Conservation (phyloP, 1,140 invertebrate genomes). For the Solenopsis invicta region DNA sequence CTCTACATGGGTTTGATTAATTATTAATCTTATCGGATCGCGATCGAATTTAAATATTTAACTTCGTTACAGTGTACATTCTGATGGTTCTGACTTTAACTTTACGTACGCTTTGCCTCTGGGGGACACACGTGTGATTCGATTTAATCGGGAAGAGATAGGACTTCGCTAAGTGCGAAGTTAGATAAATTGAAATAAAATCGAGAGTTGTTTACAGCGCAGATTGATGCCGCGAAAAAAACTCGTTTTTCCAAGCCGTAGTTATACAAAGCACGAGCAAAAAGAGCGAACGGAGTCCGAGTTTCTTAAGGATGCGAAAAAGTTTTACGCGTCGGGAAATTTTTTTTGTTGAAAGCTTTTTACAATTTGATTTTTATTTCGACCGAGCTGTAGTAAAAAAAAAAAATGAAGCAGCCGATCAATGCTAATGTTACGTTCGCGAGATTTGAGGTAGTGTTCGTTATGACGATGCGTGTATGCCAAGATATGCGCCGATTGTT, state of each 20-base stretch:
- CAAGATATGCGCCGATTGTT: constrained; percentile 54
- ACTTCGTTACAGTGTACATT: background rate
- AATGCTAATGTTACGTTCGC: constrained; percentile 17
- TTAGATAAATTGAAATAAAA: background rate
- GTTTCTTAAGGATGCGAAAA: background rate
- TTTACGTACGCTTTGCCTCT: background rate
- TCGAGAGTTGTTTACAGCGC: background rate
- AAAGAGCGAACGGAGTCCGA: background rate
- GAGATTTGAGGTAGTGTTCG: constrained; percentile 33
- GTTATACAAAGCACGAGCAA: background rate
- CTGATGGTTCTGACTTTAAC: background rate
- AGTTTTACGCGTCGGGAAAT: too few species aligned
- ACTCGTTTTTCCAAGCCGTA: background rate
- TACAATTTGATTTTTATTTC: constrained; percentile 14
- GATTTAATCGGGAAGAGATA: constrained; percentile 4
- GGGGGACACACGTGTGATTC: background rate
- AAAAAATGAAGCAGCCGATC: constrained; percentile 2
- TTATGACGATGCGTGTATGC: constrained; percentile 21
- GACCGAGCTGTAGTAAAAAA: background rate
- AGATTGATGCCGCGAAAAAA: background rate
- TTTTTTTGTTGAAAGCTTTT: constrained; percentile 4
- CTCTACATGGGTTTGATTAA: background rate
- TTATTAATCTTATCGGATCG: background rate
- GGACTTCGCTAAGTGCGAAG: too few species aligned
- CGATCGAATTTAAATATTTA: background rate